Percentiles rank a stretch among this genome's conserved stretches.
Evolutionary conservation across 2,888 invertebrate genomes (phyloP).

Genomic region (Drosophila mercatorum): DNA sequence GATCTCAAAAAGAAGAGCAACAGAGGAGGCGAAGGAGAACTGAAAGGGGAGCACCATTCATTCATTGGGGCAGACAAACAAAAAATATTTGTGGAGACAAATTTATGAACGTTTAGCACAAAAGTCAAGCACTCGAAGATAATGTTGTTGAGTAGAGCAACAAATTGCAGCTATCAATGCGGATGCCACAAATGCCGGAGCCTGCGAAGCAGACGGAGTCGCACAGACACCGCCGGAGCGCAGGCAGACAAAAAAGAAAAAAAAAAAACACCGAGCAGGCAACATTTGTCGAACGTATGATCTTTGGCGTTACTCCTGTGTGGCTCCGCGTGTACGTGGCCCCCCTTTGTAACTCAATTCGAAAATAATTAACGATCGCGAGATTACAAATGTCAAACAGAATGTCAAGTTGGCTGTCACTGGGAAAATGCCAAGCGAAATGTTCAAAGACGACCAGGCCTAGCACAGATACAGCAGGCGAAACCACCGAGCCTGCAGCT

Average conservation of each 20-base stretch:
- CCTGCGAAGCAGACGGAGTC: not conserved
- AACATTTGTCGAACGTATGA: conserved; percentile 67
- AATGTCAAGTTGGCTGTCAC: conserved; percentile 78
- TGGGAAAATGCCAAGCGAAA: conserved; percentile 43
- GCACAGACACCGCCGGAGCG: conserved; percentile 14
- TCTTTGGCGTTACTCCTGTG: conserved; percentile 69
- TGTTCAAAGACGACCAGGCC: conserved; percentile 57
- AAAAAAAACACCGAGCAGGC: conserved; percentile 10
- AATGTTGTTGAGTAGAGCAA: conserved; percentile 72
- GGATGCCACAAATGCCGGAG: conserved; percentile 61
- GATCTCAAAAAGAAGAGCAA: conserved; percentile 38
- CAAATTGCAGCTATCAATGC: conserved; percentile 81
- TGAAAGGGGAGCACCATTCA: conserved; percentile 45
- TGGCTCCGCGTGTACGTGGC: conserved; percentile 46
- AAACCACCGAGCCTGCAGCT: conserved; percentile 53
- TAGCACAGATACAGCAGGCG: conserved; percentile 27
- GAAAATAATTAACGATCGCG: conserved; percentile 83
- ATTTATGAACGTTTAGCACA: conserved; percentile 82
- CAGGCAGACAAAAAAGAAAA: not conserved
- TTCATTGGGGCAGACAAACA: conserved; percentile 57
- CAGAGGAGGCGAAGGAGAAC: not conserved
- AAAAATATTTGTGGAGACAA: conserved; percentile 73
- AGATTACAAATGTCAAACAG: conserved; percentile 84
- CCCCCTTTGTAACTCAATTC: conserved; percentile 79
- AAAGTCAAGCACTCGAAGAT: conserved; percentile 80